Conservation (phyloP, 2,888 invertebrate genomes). For the Campaea margaritaria region DNA sequence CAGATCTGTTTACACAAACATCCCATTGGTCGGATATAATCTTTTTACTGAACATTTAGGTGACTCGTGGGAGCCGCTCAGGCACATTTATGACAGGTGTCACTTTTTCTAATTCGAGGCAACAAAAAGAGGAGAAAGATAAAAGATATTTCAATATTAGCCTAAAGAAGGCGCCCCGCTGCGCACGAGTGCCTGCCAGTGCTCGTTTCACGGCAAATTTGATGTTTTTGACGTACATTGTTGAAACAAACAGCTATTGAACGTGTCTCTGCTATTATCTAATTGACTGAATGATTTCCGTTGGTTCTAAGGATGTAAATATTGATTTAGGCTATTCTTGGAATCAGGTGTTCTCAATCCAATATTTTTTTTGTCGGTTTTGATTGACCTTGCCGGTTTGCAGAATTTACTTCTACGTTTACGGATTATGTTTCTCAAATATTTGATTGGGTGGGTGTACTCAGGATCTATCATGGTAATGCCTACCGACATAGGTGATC, state of each 20-base stretch:
- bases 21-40: constrained; percentile 55
- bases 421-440: constrained; percentile 24
- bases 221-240: constrained; percentile 48
- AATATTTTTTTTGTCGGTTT: constrained; percentile 30
- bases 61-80: constrained; percentile 61
- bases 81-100: constrained; percentile 71
- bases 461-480: constrained; percentile 10
- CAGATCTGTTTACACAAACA: constrained; percentile 62
- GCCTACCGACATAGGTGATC: not conserved
- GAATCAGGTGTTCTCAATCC: constrained; percentile 35
- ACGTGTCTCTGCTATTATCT: constrained; percentile 47
- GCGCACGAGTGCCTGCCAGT: constrained; percentile 52
- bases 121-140: constrained; percentile 59
- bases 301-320: constrained; percentile 39
- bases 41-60: constrained; percentile 48
- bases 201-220: constrained; percentile 54
- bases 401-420: not conserved
- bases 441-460: constrained; percentile 1
- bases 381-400: constrained; percentile 31
- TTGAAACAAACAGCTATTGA: constrained; percentile 50
- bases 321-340: constrained; percentile 39
- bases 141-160: constrained; percentile 75
- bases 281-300: constrained; percentile 43
- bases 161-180: constrained; percentile 63
- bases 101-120: constrained; percentile 61